These are phyloP conservation scores for Trichonephila clavata DNA, from an alignment of 1,140 invertebrate genomes.

Conservation along the genomic window DNA sequence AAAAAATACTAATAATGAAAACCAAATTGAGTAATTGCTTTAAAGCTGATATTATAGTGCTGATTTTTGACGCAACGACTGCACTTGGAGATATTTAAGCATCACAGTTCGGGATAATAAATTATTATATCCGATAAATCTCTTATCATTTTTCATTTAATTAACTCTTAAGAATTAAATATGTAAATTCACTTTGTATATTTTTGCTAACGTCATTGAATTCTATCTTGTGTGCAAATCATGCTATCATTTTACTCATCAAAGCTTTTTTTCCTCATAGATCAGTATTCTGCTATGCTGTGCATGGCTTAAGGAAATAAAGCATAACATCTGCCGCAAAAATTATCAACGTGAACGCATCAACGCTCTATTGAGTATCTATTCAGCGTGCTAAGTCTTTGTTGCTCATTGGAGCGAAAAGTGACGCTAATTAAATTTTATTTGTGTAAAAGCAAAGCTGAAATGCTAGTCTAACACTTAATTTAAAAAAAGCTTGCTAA, in stretches of 20 bases:
- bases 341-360: slow-evolving; percentile 5
- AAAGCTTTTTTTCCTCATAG: no score
- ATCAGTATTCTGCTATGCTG: background rate
- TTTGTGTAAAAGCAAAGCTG: background rate
- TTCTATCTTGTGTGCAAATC: background rate
- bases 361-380: slow-evolving; percentile 1
- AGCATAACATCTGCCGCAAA: slow-evolving; percentile 3
- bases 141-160: no score
- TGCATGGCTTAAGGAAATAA: background rate
- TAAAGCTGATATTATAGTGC: no score
- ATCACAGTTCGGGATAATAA: no score
- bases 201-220: background rate
- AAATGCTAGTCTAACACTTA: background rate
- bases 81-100: no score
- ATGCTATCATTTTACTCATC: background rate
- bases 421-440: slow-evolving; percentile 21
- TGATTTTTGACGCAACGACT: no score
- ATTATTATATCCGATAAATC: no score
- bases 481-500: background rate
- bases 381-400: background rate
- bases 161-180: no score
- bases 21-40: no score
- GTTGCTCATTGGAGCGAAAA: background rate
- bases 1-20: no score
- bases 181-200: no score